Evolutionary conservation across 2,797 vertebrate genomes (phyloP).

Genomic region (Sphenodon punctatus): DNA sequence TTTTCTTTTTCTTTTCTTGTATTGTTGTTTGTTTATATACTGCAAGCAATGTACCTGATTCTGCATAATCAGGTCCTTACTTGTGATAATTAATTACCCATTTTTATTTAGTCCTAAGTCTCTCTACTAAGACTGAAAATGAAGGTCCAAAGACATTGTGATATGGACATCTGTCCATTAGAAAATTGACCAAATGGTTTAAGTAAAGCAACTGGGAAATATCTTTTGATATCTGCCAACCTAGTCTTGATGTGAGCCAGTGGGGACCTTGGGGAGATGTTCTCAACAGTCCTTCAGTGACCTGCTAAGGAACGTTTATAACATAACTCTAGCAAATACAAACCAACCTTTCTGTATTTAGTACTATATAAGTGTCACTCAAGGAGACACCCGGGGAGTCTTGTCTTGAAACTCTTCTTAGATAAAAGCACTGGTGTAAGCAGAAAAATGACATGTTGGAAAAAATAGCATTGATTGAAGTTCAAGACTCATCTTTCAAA

Average conservation of each 20-base stretch:
- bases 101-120: background rate
- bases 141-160: background rate
- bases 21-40: rapidly evolving
- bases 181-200: rapidly evolving
- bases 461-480: too few relatives aligned
- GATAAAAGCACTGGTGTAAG: background rate
- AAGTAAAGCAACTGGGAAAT: background rate
- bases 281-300: background rate
- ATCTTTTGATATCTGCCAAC: background rate
- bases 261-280: background rate
- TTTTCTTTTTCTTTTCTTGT: background rate
- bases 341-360: background rate
- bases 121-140: background rate
- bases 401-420: background rate
- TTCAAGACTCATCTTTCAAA: too few relatives aligned
- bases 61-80: too few relatives aligned
- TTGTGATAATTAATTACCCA: too few relatives aligned
- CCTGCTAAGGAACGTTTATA: background rate
- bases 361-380: rapidly evolving
- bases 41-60: too few relatives aligned
- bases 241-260: background rate
- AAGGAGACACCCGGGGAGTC: background rate
- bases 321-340: background rate
- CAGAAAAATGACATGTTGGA: background rate
- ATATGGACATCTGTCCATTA: background rate